Conservation (phyloP, 2,113 vertebrate genomes). For the Macroglossus sobrinus region DNA sequence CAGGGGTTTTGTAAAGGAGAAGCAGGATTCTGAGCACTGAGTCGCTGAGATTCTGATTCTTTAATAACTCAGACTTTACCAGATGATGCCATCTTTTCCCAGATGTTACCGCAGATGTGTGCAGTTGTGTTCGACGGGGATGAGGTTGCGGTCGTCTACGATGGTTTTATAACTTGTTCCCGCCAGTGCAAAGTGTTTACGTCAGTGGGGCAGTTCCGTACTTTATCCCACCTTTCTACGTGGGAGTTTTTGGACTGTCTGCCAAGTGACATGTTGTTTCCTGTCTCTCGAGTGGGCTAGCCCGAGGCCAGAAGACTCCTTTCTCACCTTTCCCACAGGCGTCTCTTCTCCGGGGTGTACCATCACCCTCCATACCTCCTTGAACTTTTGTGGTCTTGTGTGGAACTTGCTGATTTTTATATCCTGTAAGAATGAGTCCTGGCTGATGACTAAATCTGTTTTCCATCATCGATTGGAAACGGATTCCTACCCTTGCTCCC, state of each 20-base stretch:
- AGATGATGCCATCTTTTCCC: not conserved
- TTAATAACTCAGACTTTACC: not conserved
- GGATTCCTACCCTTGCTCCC: slow-evolving; percentile 6
- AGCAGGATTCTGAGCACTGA: not conserved
- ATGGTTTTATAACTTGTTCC: not conserved
- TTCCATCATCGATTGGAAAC: slow-evolving; percentile 42
- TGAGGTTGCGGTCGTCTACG: not conserved
- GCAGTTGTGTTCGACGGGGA: not conserved
- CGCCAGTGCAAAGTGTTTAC: rapidly evolving
- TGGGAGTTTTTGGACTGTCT: not conserved
- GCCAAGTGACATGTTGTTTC: not conserved
- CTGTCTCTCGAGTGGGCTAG: not conserved
- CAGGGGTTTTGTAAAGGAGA: not conserved
- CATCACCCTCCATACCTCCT: not conserved
- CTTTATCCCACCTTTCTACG: not conserved
- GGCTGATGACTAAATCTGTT: slow-evolving; percentile 22
- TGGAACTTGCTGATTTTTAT: not conserved
- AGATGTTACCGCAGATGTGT: rapidly evolving
- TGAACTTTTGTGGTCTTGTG: not conserved
- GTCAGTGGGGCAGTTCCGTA: not conserved
- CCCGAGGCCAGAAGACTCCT: not conserved
- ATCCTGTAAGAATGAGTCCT: not conserved
- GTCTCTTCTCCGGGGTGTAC: not conserved
- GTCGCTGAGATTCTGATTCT: not conserved
- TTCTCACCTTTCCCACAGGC: not conserved